These are phyloP conservation scores for Fistularia tabacaria DNA, from an alignment of 2,797 vertebrate genomes.

Conservation along the genomic window DNA sequence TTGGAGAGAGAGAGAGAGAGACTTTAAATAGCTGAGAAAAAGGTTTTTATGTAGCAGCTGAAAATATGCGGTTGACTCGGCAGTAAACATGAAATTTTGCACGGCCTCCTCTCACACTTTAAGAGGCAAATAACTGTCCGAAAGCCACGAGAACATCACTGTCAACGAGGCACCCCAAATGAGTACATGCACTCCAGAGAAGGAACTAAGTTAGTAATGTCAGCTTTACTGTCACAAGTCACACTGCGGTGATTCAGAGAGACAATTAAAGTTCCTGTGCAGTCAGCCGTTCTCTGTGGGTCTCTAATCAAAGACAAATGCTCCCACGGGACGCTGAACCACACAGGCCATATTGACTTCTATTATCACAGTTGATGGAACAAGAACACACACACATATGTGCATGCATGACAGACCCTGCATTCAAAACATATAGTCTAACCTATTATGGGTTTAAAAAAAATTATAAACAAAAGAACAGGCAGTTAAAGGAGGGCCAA, in stretches of 20 bases:
- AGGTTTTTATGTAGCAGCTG: no score
- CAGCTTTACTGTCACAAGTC: slow-evolving; percentile 57
- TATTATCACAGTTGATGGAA: slow-evolving; percentile 48
- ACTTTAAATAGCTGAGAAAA: no score
- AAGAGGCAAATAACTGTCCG: background rate
- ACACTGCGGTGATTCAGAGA: slow-evolving; percentile 53
- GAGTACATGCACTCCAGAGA: slow-evolving; percentile 46
- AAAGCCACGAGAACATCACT: slow-evolving; percentile 13
- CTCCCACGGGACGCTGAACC: slow-evolving; percentile 35
- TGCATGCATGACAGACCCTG: background rate
- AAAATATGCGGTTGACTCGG: no score
- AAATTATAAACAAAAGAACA: background rate
- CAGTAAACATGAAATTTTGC: no score
- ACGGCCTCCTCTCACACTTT: slow-evolving; percentile 2
- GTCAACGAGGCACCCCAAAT: slow-evolving; percentile 25
- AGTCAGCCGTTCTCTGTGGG: slow-evolving; percentile 50
- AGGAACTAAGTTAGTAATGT: slow-evolving; percentile 44
- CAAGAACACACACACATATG: background rate
- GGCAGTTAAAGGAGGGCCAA: background rate
- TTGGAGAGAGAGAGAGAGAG: no score
- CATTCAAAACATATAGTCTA: background rate
- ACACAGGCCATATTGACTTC: slow-evolving; percentile 45
- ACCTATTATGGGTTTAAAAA: background rate
- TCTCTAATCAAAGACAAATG: slow-evolving; percentile 62
- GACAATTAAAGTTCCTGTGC: slow-evolving; percentile 64